phyloP scores from a whole-genome alignment of 1,140 invertebrate genomes.

The Ceratina japonica region DNA sequence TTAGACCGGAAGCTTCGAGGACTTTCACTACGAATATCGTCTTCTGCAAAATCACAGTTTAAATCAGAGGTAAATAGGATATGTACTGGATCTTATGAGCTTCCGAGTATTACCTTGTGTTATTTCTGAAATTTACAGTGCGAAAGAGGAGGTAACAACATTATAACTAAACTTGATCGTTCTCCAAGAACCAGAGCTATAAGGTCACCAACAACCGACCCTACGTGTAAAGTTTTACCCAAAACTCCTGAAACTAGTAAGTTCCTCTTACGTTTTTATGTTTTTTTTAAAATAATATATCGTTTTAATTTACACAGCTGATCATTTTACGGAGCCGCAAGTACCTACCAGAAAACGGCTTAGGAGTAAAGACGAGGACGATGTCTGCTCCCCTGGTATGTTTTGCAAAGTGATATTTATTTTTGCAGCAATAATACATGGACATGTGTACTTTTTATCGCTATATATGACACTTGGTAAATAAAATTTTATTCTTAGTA shows the following conservation, averaged over 20 bases:
- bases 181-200: constrained; percentile 65
- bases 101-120: background rate
- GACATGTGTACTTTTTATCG: background rate
- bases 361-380: constrained; percentile 74
- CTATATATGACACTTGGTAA: background rate
- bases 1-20: constrained; percentile 84
- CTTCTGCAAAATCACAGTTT: constrained; percentile 64
- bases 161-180: constrained; percentile 71
- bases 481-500: constrained; percentile 11
- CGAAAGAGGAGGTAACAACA: constrained; percentile 57
- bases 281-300: constrained; percentile 6
- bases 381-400: constrained; percentile 77
- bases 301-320: constrained; percentile 13
- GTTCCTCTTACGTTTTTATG: background rate
- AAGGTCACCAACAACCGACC: constrained; percentile 37
- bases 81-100: background rate
- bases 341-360: constrained; percentile 74
- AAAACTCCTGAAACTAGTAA: constrained; percentile 55
- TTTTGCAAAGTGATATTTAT: constrained; percentile 9
- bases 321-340: constrained; percentile 68
- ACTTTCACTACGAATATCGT: constrained; percentile 75
- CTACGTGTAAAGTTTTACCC: constrained; percentile 53
- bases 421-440: background rate
- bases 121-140: constrained; percentile 32
- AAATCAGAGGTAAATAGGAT: constrained; percentile 49